Base-by-base conservation (phyloP, 2,113 vertebrate genomes). In the Aleadryas rufinucha region DNA sequence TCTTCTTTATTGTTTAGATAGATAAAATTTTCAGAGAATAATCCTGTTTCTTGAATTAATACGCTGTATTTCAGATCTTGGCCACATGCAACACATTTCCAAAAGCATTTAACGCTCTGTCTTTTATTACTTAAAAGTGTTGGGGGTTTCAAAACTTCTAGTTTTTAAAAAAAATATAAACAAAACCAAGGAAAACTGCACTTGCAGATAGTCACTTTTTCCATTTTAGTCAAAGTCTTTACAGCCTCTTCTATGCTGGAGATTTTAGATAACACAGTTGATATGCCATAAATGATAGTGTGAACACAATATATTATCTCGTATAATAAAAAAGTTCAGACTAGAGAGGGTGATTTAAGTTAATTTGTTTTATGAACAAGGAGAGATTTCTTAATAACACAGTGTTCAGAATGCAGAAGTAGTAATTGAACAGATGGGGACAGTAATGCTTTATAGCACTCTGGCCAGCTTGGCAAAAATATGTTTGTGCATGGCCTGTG, bases 381-480 rank as follows among this genome's bases (percentile, higher is more conserved):
- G 13, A 75, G 10, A 81, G 15, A 23, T 87, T 87, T 64, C 64
- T 74, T 87, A 89, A 84, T 84, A 89, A 57, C 12, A 26, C 22
- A 60, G 45, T 74, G 39, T 68, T 89, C 42, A 60, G 54, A 31
- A 81, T 91, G 72, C 59, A 89, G 70, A 92, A 87, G 60, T n/a
- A 61, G 31, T 69, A 94, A 91, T 74, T 81, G 87, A 93, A 89
- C 87, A 94, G 81, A 77, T 95, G 90, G 77, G 44, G 74, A 91
- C 50, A 45, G 37, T 81, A 93, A 72, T 49, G 81, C 64, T 91
- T 84, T 94, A 60, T 26, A 86, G 89, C 53, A 30, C 49, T 91
- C 35, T 74, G 64, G 19, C 26, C 77, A 87, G 41, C 28, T 57
- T 89, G 72, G n/a, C 15, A 87, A 93, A 94, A 87, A 65, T 80